phyloP scores from a whole-genome alignment of 2,888 invertebrate species.

The Acanthosepion lycidas region DNA sequence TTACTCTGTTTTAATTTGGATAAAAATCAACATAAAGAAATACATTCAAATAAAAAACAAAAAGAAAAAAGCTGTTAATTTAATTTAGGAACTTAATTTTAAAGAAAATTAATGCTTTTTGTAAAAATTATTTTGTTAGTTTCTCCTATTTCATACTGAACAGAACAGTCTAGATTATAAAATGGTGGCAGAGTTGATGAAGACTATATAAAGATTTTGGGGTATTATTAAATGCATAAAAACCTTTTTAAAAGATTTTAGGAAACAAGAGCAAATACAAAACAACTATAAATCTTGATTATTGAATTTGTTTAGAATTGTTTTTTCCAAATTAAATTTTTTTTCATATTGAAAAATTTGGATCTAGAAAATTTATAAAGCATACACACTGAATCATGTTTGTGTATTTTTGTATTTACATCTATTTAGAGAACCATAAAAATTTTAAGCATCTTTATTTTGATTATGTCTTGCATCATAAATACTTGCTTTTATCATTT shows the following conservation, averaged over 20 bases:
- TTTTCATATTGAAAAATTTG: neutral
- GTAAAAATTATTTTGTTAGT: too few relatives aligned
- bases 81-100: too few relatives aligned
- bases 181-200: neutral
- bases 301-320: neutral
- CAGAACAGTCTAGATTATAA: too few relatives aligned
- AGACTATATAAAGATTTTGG: neutral
- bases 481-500: too few relatives aligned
- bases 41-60: too few relatives aligned
- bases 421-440: neutral
- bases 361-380: neutral
- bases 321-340: neutral
- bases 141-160: too few relatives aligned
- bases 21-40: too few relatives aligned
- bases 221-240: neutral
- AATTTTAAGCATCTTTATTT: neutral
- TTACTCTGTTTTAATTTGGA: too few relatives aligned
- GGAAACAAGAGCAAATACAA: neutral
- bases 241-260: neutral
- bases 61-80: too few relatives aligned
- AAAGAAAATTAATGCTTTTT: too few relatives aligned
- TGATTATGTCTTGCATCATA: neutral
- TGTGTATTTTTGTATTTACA: neutral
- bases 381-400: neutral
- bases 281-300: neutral